Conservation (phyloP, 2,888 invertebrate species). For the Drosophila tanythrix region DNA sequence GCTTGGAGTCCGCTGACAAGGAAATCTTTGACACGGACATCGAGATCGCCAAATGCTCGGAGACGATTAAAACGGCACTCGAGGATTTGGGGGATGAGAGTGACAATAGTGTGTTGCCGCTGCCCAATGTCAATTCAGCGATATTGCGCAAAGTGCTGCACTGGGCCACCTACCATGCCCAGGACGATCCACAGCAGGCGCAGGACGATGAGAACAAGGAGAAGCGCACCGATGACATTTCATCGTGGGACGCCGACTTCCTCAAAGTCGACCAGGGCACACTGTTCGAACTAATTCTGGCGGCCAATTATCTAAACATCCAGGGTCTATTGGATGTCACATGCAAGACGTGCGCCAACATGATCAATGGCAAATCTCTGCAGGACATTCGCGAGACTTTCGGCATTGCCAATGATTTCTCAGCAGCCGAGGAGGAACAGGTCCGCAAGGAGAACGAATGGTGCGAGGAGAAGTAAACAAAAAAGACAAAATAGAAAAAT, state of each 20-base stretch:
- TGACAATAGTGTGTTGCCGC: constrained; percentile 96
- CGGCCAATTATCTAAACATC: constrained; percentile 98
- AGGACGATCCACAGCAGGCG: constrained; percentile 97
- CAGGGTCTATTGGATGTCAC: constrained; percentile 98
- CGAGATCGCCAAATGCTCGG: constrained; percentile 98
- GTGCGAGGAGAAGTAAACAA: constrained; percentile 85
- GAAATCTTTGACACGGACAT: constrained; percentile 98
- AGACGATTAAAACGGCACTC: constrained; percentile 99
- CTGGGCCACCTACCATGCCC: constrained; percentile 95
- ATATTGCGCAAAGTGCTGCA: constrained; percentile 97
- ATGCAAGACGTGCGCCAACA: constrained; percentile 99
- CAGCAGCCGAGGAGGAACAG: constrained; percentile 98
- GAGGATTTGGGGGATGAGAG: constrained; percentile 96
- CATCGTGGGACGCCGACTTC: constrained; percentile 99
- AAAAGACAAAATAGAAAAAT: neutral
- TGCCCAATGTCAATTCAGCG: constrained; percentile 98
- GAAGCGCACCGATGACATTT: constrained; percentile 99
- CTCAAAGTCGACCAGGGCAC: constrained; percentile 99
- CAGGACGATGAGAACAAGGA: constrained; percentile 99
- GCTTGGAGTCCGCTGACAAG: constrained; percentile 96
- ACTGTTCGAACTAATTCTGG: constrained; percentile 97
- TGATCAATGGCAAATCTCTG: constrained; percentile 99
- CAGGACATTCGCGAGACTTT: constrained; percentile 98
- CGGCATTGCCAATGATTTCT: constrained; percentile 98
- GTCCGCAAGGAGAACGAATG: constrained; percentile 98